Evolutionary conservation across 2,888 invertebrate species (phyloP).

Genomic region (Aethes cnicana): DNA sequence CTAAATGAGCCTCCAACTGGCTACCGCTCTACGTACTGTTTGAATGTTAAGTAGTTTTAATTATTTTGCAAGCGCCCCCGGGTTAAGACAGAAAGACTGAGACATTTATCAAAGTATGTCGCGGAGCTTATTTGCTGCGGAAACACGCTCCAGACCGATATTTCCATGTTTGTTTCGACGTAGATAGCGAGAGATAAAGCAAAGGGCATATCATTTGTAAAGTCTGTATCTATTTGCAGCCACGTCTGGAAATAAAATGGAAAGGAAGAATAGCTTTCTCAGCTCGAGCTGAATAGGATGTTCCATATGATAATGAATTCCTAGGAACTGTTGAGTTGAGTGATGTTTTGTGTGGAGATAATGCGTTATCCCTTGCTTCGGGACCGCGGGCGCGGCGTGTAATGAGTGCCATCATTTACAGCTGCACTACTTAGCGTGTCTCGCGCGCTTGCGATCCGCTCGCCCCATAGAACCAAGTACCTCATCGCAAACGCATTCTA

Average conservation of each 20-base stretch:
- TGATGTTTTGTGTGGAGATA: slow-evolving; percentile 22
- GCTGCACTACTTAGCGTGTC: slow-evolving; percentile 8
- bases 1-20: slow-evolving; percentile 59
- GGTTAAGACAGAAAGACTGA: slow-evolving; percentile 56
- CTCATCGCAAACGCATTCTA: no score
- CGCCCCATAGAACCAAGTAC: no score
- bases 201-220: slow-evolving; percentile 47
- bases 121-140: slow-evolving; percentile 48
- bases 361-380: slow-evolving; percentile 12
- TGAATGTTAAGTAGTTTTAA: slow-evolving; percentile 81
- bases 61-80: slow-evolving; percentile 72
- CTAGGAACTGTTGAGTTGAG: slow-evolving; percentile 24
- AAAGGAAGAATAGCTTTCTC: background rate
- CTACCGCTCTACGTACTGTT: slow-evolving; percentile 63
- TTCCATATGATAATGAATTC: slow-evolving; percentile 1
- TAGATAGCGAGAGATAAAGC: slow-evolving; percentile 37
- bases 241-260: background rate
- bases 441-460: background rate
- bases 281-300: background rate
- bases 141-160: slow-evolving; percentile 51
- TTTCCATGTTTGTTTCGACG: slow-evolving; percentile 48
- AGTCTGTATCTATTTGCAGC: slow-evolving; percentile 36
- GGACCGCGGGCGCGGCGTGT: background rate
- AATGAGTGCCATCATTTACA: slow-evolving; percentile 24
- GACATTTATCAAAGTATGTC: slow-evolving; percentile 62